phyloP scores from a whole-genome alignment of 2,113 vertebrate species.

The Apaloderma vittatum region DNA sequence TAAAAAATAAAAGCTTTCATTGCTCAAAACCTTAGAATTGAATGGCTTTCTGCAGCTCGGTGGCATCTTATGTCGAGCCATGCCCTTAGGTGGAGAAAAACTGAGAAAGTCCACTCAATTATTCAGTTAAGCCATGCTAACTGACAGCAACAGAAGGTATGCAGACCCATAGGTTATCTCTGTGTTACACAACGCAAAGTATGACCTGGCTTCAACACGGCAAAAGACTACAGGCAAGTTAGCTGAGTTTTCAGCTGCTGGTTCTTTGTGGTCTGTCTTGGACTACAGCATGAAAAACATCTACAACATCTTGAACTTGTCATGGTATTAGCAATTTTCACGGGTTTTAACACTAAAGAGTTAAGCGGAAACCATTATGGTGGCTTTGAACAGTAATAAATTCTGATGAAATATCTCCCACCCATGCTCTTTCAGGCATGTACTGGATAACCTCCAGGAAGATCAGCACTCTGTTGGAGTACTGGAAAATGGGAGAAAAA shows the following conservation, averaged over 20 bases:
- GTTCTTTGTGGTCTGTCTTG: constrained; percentile 38
- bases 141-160: constrained; percentile 1
- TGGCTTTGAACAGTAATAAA: constrained; percentile 74
- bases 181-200: background rate
- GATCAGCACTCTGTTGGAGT: constrained; percentile 4
- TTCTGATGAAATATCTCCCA: constrained; percentile 66
- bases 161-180: background rate
- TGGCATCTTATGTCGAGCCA: background rate
- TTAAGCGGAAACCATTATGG: constrained; percentile 63
- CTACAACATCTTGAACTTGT: constrained; percentile 66
- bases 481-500: constrained; percentile 35
- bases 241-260: constrained; percentile 11
- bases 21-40: background rate
- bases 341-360: constrained; percentile 73
- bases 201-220: constrained; percentile 26
- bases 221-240: constrained; percentile 34
- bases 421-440: constrained; percentile 57
- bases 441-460: constrained; percentile 29
- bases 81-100: background rate
- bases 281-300: constrained; percentile 59
- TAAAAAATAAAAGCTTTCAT: background rate
- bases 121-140: background rate
- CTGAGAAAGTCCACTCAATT: background rate
- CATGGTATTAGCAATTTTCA: constrained; percentile 76
- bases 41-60: background rate